Evolutionary conservation across 2,888 invertebrate genomes (phyloP), one percentile per base, ranked within the genome.

Genomic region (Drosophila birchii): DNA sequence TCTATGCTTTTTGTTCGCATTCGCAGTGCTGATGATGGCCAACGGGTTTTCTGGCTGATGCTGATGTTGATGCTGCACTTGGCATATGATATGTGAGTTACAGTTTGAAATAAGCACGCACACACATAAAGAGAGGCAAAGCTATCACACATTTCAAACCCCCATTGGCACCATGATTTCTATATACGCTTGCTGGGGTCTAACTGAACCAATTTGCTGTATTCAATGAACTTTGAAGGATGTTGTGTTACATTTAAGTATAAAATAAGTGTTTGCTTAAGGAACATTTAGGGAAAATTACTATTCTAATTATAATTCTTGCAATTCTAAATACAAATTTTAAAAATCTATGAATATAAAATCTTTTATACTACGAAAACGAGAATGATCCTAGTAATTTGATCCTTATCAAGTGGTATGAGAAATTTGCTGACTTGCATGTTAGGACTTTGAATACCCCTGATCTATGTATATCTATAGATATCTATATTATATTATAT

Each of bases 51-150:
- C 23, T 54, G 47, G 29, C 26, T 45, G 36, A 60, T 58, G 16
- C 41, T 18, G 11, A 18, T n/a, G 39, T n/a, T 18, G 45, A 53
- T 64, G 68, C 45, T 75, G 76, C 74, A 34, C 45, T 49, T 75
- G 58, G 76, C 73, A 67, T 75, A 58, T 76, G 57, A 69, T 29
- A 58, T 68, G 66, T 72, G 69, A 90, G 64, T 77, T 67, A 80
- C 78, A 81, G 49, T 69, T 67, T 70, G 59, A 67, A 56, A 75
- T 68, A 68, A 62, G 47, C 69, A 72, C 62, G 44, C 72, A 76
- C 76, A 76, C 71, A 79, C 32, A 66, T 26, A 62, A 34, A 57
- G n/a, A 75, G 43, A 66, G 26, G 18, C 23, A 23, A 36, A 41
- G n/a, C 11, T 45, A 59, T 55, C 75, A 29, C 39, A 54, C 53